Conservation (phyloP, 1,140 invertebrate species). For the Lamellibrachia luymesi region DNA sequence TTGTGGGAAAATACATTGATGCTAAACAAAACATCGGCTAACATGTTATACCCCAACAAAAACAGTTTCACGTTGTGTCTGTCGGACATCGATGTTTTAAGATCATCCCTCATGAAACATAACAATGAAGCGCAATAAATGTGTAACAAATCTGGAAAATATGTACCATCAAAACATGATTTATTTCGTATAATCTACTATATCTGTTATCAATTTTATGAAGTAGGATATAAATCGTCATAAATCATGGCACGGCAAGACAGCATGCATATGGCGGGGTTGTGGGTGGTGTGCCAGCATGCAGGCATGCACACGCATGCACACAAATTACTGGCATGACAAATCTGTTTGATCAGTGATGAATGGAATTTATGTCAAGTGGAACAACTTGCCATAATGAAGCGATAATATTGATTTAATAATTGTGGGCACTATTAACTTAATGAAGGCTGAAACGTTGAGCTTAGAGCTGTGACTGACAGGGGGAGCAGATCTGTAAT, state of each 20-base stretch:
- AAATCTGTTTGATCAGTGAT: background rate
- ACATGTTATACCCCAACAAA: background rate
- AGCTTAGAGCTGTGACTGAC: background rate
- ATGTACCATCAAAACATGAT: background rate
- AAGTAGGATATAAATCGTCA: background rate
- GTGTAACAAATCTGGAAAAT: background rate
- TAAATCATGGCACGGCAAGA: background rate
- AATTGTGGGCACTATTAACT: background rate
- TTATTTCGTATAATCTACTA: background rate
- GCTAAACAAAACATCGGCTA: background rate
- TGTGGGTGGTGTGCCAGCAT: too few species aligned
- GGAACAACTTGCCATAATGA: background rate
- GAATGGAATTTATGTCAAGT: background rate
- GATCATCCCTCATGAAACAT: background rate
- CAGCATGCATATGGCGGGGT: background rate
- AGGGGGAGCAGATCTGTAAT: background rate
- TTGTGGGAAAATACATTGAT: background rate
- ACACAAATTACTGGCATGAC: background rate
- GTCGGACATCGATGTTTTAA: background rate
- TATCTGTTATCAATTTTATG: background rate
- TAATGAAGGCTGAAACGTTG: background rate
- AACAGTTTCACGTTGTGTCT: background rate
- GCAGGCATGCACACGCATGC: background rate
- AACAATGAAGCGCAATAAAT: background rate
- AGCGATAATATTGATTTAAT: background rate